Base-by-base conservation (phyloP, 2,113 vertebrate genomes). In the Cyprinodon variegatus region DNA sequence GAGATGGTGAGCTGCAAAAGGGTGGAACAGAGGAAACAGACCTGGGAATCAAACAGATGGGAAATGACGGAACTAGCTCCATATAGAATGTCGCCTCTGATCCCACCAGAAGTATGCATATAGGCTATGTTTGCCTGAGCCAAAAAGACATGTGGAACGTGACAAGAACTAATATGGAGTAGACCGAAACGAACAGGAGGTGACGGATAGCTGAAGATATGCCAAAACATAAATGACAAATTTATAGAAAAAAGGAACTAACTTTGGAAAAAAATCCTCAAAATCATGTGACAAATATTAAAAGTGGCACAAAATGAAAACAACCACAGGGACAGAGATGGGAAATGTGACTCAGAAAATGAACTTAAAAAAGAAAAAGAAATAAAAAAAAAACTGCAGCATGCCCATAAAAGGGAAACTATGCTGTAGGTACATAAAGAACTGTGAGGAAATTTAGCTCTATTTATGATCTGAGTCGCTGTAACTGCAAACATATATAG, bases 381-480 rank as follows among this genome's bases (percentile, higher is more conserved):
- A 29, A 29, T 70, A 65, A 40, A 45, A 62, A 53, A 60, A 65
- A 74, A 71, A 79, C 74, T 76, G 85, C 76, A 63, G 76, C 61
- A 72, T 43, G 40, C 39, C 89, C 88, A 86, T 92, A 92, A 84
- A 91, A 91, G 88, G 86, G 66, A 90, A 93, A 78, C 80, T 89
- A 88, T 92, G 86, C 79, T 72, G 80, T 64, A 88, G 81, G 75
- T 85, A 82, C 84, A 85, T 86, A 85, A 92, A 90, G 89, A 70
- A 81, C 77, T 61, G 62, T 78, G 41, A 75, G 79, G 77, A 89
- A 83, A 85, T 86, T 77, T 76, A 85, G 72, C 81, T 73, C 74
- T 74, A 88, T 89, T 86, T 83, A 84, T 37, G 4, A 84, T 76
- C 76, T 81, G 82, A 69, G 63, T 78, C 4, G 11, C 53, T 50